A percentile compares a stretch with the other conserved stretches of the same genome.
These are phyloP conservation scores for Laothoe populi DNA, from an alignment of 2,888 invertebrate genomes.

Conservation along the genomic window DNA sequence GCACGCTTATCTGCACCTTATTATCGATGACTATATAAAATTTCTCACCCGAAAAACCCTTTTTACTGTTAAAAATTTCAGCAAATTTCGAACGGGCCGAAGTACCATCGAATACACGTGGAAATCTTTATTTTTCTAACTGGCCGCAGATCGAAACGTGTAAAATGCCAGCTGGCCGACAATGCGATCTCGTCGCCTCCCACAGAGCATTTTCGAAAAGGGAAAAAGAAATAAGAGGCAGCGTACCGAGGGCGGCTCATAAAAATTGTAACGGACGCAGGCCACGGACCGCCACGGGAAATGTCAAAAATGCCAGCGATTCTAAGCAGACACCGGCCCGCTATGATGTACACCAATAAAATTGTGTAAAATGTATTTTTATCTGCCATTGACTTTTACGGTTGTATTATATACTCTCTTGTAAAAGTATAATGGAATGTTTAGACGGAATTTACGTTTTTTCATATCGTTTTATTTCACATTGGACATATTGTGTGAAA, in stretches of 20 bases:
- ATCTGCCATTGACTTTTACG: neutral
- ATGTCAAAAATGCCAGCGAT: slow-evolving; percentile 55
- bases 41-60: neutral
- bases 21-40: neutral
- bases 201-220: slow-evolving; percentile 56
- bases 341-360: slow-evolving; percentile 17
- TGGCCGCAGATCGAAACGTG: slow-evolving; percentile 58
- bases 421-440: too few species aligned
- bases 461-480: too few species aligned
- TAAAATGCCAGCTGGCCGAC: slow-evolving; percentile 65
- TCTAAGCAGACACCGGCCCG: slow-evolving; percentile 35
- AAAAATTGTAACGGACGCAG: slow-evolving; percentile 68
- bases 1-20: neutral
- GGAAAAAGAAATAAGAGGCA: slow-evolving; percentile 53
- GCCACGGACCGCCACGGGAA: slow-evolving; percentile 51
- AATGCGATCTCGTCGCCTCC: slow-evolving; percentile 66
- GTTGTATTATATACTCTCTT: neutral
- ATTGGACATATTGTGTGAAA: too few species aligned
- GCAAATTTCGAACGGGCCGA: slow-evolving; percentile 5
- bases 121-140: slow-evolving; percentile 65
- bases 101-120: slow-evolving; percentile 37
- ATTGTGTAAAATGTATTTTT: slow-evolving; percentile 18
- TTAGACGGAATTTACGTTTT: too few species aligned
- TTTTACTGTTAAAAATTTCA: neutral
- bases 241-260: slow-evolving; percentile 61